Evolutionary conservation across 2,797 vertebrate species (phyloP).

Genomic region (Psittacula derbiana): DNA sequence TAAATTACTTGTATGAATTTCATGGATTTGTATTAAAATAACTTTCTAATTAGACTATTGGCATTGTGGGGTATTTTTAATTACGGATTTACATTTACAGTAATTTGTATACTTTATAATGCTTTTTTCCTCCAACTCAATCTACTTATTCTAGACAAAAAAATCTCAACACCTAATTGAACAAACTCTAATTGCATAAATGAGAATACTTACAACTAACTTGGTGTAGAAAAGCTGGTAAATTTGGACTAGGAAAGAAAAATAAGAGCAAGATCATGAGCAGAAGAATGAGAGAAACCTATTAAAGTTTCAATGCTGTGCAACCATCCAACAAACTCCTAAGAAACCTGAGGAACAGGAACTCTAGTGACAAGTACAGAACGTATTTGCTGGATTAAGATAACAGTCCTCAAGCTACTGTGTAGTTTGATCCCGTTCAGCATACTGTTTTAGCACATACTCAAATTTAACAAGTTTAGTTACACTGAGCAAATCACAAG

Average conservation of each 20-base stretch:
- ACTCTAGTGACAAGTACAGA: not conserved
- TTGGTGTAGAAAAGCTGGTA: not conserved
- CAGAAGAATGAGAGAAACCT: not conserved
- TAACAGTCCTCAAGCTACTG: not conserved
- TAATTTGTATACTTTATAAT: not conserved
- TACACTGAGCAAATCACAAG: not conserved
- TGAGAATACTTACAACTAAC: not conserved
- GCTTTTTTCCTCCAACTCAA: not conserved
- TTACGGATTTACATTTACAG: not conserved
- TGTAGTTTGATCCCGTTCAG: not conserved
- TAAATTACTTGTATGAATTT: not conserved
- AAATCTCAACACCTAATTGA: fast-evolving
- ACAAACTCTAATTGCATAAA: not conserved
- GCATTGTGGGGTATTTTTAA: not conserved
- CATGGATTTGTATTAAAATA: not conserved
- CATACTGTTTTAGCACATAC: not conserved
- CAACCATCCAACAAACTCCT: not conserved
- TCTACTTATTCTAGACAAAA: not conserved
- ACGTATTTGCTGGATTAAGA: not conserved
- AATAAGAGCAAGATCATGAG: not conserved
- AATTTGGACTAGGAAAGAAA: not conserved
- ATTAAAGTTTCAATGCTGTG: not conserved
- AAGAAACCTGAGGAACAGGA: not conserved
- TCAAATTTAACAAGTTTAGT: not conserved
- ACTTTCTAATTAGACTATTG: not conserved